Conservation (phyloP, 2,113 vertebrate species). For the Neotoma lepida region DNA sequence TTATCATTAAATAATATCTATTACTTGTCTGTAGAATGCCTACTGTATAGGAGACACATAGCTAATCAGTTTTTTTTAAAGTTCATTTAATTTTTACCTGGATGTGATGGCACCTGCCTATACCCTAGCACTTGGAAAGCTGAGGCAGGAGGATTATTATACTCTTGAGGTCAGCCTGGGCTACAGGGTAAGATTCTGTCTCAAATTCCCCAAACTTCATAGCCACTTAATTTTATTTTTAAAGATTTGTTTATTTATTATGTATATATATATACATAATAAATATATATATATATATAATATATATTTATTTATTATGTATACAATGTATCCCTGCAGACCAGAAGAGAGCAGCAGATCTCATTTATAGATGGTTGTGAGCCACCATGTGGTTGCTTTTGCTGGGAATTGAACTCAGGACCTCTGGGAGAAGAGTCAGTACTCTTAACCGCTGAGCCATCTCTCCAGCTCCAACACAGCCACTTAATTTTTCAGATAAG, state of each 20-base stretch:
- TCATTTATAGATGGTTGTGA: no score
- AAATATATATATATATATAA: no score
- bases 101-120: neutral
- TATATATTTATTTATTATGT: no score
- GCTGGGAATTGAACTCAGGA: no score
- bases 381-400: no score
- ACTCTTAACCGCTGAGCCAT: no score
- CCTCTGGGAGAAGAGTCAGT: no score
- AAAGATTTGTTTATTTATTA: no score
- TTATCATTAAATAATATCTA: neutral
- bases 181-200: neutral
- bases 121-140: neutral
- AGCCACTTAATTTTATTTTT: neutral
- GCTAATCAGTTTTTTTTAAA: neutral
- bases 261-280: no score
- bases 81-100: conserved; percentile 32
- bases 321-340: no score
- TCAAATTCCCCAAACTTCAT: neutral
- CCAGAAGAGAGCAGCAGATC: no score
- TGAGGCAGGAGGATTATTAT: neutral
- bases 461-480: no score
- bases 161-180: neutral
- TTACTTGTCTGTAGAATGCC: conserved; percentile 26
- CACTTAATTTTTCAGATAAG: conserved; percentile 8
- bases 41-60: neutral